Base-by-base conservation (phyloP, 2,888 invertebrate species). In the Ferdinandea cuprea region DNA sequence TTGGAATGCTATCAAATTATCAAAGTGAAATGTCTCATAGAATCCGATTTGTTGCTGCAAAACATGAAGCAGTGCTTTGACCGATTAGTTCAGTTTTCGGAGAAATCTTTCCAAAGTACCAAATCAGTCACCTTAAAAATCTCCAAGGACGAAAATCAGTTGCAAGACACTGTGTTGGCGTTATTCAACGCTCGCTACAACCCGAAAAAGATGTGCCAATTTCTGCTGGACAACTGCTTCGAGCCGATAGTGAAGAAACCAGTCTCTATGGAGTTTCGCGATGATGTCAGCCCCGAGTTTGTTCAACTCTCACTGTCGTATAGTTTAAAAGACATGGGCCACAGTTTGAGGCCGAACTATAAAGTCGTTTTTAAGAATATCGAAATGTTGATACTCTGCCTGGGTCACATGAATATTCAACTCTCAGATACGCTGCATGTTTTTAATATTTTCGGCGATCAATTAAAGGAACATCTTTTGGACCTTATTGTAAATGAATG, bases 401-500 rank as follows among this genome's bases (percentile, higher is more conserved):
- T 91, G 9, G 30, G 74, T 8, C 86, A 88, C 65, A 89, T 91
- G 59, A 91, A 91, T 61, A 86, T 89, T 25, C 86, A 87, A 17
- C 85, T 91, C 4, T 88, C 88, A 2, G 86, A 87, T 0, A 86
- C 86, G 0, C 85, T 88, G 25, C 87, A 88, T 78, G 89, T 91
- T 0, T 90, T 91, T 32, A 86, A 87, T n/a, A 87, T 92, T 86
- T 91, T 95, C 54, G 93, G 94, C 0, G 89, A 91, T 42, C 89
- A 93, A 85, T 91, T 94, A 37, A 91, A 92, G 86, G 89, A 91
- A 3, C 92, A 93, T 50, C 93, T 97, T 86, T 92, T 94, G 19
- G 92, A 94, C 15, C 88, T 93, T 15, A 90, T 97, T 37, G 93
- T 96, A 2, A 93, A 94, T 83, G 93, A 96, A 86, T 97, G 96